phyloP scores from a whole-genome alignment of 2,888 invertebrate genomes.

The Automeris io region DNA sequence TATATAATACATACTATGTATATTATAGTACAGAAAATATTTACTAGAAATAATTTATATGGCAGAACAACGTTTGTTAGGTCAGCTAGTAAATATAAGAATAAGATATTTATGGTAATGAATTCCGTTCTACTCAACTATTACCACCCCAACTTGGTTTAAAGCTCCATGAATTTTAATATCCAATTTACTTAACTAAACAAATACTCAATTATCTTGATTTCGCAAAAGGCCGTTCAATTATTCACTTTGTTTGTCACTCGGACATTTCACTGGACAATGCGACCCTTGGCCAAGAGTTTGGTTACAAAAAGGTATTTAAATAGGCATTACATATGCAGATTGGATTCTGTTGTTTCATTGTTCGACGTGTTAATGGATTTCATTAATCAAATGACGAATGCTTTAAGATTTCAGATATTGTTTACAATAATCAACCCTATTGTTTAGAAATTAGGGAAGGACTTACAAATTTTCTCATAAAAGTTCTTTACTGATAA shows the following conservation, averaged over 20 bases:
- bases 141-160: slow-evolving; percentile 4
- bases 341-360: slow-evolving; percentile 50
- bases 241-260: slow-evolving; percentile 56
- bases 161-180: slow-evolving; percentile 5
- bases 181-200: slow-evolving; percentile 8
- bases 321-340: slow-evolving; percentile 58
- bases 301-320: slow-evolving; percentile 51
- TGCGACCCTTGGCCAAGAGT: slow-evolving; percentile 32
- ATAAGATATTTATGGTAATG: no score
- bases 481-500: no score
- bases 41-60: no score
- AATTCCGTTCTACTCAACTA: no score
- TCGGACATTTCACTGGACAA: slow-evolving; percentile 52
- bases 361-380: slow-evolving; percentile 27
- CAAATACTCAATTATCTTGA: slow-evolving; percentile 15
- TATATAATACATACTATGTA: no score
- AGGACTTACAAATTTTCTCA: no score
- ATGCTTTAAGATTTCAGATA: no score
- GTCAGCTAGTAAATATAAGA: no score
- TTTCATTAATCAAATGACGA: slow-evolving; percentile 2
- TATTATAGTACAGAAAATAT: no score
- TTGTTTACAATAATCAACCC: no score
- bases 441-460: no score
- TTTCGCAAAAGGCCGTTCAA: slow-evolving; percentile 29
- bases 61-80: no score